phyloP scores from a whole-genome alignment of 2,888 invertebrate genomes.

The Lysandra bellargus region DNA sequence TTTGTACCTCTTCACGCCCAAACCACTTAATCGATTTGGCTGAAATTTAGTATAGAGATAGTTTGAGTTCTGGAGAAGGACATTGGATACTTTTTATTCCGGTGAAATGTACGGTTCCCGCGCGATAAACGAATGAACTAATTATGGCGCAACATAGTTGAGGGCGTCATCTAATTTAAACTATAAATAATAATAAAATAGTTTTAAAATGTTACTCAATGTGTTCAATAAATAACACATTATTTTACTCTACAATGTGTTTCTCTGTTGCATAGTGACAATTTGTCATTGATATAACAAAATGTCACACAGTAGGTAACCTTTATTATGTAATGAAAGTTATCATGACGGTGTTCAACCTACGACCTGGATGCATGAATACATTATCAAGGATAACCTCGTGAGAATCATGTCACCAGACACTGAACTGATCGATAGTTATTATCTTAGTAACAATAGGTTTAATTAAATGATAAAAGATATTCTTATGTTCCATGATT shows the following conservation, averaged over 20 bases:
- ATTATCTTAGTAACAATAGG: background rate
- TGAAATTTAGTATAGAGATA: no score
- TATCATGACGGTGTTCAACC: slow-evolving; percentile 17
- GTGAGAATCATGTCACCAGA: slow-evolving; percentile 7
- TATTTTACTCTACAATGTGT: background rate
- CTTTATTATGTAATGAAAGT: slow-evolving; percentile 17
- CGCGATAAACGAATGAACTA: no score
- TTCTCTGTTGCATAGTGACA: background rate
- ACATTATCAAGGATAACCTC: slow-evolving; percentile 12
- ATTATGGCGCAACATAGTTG: no score
- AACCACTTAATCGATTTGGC: no score
- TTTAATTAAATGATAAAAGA: background rate
- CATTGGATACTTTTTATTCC: no score
- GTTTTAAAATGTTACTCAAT: no score
- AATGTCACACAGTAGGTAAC: background rate
- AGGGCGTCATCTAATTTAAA: no score
- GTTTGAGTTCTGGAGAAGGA: no score
- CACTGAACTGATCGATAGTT: background rate
- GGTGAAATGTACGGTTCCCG: no score
- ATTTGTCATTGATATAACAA: background rate
- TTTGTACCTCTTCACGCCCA: no score
- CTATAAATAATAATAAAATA: no score
- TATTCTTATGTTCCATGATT: background rate
- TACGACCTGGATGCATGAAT: slow-evolving; percentile 16
- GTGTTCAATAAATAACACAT: no score